Base-by-base conservation (phyloP, 2,797 vertebrate genomes). In the Oophaga sylvatica region DNA sequence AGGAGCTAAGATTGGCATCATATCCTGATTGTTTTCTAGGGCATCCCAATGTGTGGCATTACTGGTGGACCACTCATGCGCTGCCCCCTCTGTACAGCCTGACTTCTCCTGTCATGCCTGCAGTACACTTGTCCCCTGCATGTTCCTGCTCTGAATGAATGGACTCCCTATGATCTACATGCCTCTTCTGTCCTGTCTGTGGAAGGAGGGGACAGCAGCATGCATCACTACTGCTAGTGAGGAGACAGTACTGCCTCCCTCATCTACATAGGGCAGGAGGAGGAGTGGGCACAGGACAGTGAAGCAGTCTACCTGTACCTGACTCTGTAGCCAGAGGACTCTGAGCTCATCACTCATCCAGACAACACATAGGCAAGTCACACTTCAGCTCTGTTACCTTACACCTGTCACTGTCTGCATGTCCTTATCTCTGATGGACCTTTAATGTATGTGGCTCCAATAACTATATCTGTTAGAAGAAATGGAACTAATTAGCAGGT, bases 241-340 rank as follows among this genome's bases (percentile, higher is more conserved):
- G n/a, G 76, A 81, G 73, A 79, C 81, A 29, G 60, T 48, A 53
- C 79, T 77, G 62, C 84, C 88, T 70, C 53, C 62, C 71, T 79
- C 80, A 86, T 86, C 80, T 86, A 86, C 84, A 89, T 89, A 89
- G 85, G 75, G 80, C 83, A 82, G 15, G 59, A 75, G 59, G 78
- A 84, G 70, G 48, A 88, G 88, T 57, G 62, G 35, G 29, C 22
- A 41, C 53, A 7, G 17, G 41, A 53, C 20, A 73, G 68, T 45
- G 56, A 29, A 45, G n/a, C 26, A 31, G 41, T 76, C 41, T 87
- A 83, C 75, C 73, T 83, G 67, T 83, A 57, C 75, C 81, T 83
- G 87, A 83, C 71, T 78, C 71, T 78, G 75, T 16, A 57, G 29
- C 59, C 73, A 76, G 73, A 76, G 60, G 80, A 45, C 80, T 35